Conservation (phyloP, 1,140 invertebrate genomes). For the Pseudoatta argentina region DNA sequence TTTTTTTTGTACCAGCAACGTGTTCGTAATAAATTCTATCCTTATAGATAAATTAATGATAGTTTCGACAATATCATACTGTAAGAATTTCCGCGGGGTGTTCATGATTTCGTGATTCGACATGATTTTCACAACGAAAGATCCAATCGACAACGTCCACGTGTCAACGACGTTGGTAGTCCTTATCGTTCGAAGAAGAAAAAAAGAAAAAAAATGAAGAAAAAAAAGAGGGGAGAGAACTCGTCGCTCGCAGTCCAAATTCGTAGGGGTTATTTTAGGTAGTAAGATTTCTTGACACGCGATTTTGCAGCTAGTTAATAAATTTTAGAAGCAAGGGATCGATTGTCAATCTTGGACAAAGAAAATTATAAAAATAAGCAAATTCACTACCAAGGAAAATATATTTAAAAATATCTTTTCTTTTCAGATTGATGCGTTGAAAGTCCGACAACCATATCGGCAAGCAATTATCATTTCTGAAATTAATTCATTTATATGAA, state of each 20-base stretch:
- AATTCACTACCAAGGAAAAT: no score
- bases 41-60: constrained; percentile 18
- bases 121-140: constrained; percentile 19
- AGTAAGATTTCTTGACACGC: constrained; percentile 21
- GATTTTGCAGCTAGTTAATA: constrained; percentile 26
- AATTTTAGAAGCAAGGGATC: not conserved
- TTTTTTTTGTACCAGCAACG: constrained; percentile 50
- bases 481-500: no score
- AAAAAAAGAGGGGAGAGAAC: not conserved
- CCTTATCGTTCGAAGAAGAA: not conserved
- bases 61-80: constrained; percentile 50
- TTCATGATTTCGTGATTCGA: constrained; percentile 18
- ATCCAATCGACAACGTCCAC: constrained; percentile 22
- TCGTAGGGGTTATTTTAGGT: constrained; percentile 12
- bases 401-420: no score
- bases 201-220: not conserved
- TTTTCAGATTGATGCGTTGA: no score
- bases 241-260: constrained; percentile 13
- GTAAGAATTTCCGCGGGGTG: constrained; percentile 23
- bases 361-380: no score
- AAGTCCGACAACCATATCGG: no score
- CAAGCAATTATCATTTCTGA: no score
- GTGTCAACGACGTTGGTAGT: constrained; percentile 34
- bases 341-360: no score
- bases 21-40: constrained; percentile 51